Conservation (phyloP, 2,888 invertebrate species). For the Drosophila koepferae region DNA sequence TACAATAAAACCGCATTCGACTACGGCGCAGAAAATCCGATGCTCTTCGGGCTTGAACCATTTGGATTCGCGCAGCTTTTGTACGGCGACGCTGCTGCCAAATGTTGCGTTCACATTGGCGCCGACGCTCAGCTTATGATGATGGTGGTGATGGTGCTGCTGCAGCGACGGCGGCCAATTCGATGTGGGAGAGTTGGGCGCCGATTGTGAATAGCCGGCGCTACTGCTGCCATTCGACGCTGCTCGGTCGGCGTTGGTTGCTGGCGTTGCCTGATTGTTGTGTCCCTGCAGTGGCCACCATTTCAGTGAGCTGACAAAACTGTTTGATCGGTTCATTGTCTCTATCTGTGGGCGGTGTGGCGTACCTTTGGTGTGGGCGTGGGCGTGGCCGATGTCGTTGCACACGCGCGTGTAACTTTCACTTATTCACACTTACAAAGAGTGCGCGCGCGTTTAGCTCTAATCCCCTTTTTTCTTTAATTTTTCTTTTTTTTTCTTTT, state of each 20-base stretch:
- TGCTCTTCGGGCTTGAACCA: constrained; percentile 91
- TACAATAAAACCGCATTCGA: constrained; percentile 90
- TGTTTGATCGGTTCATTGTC: constrained; percentile 84
- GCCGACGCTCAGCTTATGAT: constrained; percentile 53
- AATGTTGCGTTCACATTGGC: constrained; percentile 59
- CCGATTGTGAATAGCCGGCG: constrained; percentile 68
- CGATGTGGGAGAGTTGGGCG: constrained; percentile 71
- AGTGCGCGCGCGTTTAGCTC: constrained; percentile 46
- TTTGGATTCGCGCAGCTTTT: constrained; percentile 90
- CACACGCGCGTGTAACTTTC: constrained; percentile 64
- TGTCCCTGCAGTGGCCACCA: constrained; percentile 84
- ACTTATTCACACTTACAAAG: constrained; percentile 51
- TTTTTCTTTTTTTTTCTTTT: not conserved
- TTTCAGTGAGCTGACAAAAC: constrained; percentile 84
- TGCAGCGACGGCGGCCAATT: constrained; percentile 66
- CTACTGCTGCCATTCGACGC: constrained; percentile 38
- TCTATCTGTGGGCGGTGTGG: constrained; percentile 18
- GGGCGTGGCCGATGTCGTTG: constrained; percentile 36
- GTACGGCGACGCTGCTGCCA: constrained; percentile 88
- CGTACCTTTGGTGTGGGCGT: constrained; percentile 14
- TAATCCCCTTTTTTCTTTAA: not conserved
- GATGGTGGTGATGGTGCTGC: constrained; percentile 25
- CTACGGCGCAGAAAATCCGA: constrained; percentile 89
- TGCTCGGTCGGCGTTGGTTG: constrained; percentile 27
- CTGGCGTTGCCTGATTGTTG: constrained; percentile 66